Evolutionary conservation across 2,797 vertebrate species (phyloP).

Genomic region (Linurgus olivaceus): DNA sequence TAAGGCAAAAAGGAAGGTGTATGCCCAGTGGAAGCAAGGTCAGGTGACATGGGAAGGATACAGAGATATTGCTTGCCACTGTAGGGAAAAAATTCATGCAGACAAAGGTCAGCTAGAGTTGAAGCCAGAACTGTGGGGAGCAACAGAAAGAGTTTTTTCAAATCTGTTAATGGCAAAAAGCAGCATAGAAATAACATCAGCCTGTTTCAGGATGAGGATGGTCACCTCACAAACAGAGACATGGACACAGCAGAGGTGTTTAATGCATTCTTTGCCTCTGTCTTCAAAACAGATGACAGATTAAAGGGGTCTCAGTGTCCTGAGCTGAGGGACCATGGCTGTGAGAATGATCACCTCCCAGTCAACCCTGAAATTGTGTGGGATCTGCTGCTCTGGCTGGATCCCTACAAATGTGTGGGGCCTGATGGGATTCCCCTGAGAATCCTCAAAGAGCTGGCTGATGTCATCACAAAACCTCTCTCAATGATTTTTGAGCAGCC

Average conservation of each 20-base stretch:
- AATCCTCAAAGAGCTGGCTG: background rate
- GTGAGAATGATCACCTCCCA: background rate
- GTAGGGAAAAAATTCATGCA: background rate
- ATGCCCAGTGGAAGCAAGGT: background rate
- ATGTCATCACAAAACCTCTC: background rate
- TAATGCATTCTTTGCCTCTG: background rate
- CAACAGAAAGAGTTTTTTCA: background rate
- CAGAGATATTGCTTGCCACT: background rate
- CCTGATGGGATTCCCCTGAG: background rate
- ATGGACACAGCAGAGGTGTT: background rate
- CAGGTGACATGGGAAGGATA: background rate
- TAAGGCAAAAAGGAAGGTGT: background rate
- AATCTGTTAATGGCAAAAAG: background rate
- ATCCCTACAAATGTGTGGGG: background rate
- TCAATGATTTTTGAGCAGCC: background rate
- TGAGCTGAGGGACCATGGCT: background rate
- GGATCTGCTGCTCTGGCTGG: background rate
- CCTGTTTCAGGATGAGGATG: accelerated
- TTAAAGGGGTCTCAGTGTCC: background rate
- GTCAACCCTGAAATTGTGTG: background rate
- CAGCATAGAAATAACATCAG: background rate
- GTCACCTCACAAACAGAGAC: background rate
- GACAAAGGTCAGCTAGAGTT: background rate
- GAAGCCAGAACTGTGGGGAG: background rate
- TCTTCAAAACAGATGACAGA: background rate